These are phyloP conservation scores for Ophonus ardosiacus DNA, from an alignment of 2,888 invertebrate genomes.

Conservation along the genomic window DNA sequence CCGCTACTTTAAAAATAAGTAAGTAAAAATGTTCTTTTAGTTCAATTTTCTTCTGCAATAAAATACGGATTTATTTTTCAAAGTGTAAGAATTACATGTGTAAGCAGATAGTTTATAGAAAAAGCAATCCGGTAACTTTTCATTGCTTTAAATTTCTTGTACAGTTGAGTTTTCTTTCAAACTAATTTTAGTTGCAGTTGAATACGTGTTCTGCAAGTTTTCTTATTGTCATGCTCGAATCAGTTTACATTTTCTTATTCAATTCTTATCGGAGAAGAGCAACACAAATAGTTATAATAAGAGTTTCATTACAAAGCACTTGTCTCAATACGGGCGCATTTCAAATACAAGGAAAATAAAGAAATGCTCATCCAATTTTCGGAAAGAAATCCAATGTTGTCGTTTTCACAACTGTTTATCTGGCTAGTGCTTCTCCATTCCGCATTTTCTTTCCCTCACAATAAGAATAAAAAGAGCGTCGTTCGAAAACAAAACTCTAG, in stretches of 20 bases:
- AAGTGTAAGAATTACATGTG: background rate
- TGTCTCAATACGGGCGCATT: background rate
- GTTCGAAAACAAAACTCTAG: conserved; percentile 44
- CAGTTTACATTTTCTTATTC: conserved; percentile 19
- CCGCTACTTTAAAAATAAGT: background rate
- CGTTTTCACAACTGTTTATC: conserved; percentile 59
- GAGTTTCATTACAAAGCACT: conserved; percentile 31
- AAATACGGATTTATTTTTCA: background rate
- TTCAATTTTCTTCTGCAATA: background rate
- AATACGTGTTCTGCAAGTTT: background rate
- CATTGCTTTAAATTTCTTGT: background rate
- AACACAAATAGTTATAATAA: conserved; percentile 16
- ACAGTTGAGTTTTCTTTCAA: background rate
- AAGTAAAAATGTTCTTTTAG: background rate
- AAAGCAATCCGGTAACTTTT: background rate
- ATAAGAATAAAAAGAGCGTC: conserved; percentile 36
- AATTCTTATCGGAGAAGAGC: conserved; percentile 11
- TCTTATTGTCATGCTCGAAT: background rate
- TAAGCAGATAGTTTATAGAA: background rate
- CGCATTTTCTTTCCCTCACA: conserved; percentile 20
- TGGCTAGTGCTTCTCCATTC: background rate
- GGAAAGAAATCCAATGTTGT: conserved; percentile 55
- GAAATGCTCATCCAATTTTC: conserved; percentile 58
- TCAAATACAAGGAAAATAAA: conserved; percentile 38
- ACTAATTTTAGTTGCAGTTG: background rate